Percentiles rank a stretch among this genome's conserved stretches.
These are phyloP conservation scores for Elachura formosa DNA, from an alignment of 2,113 vertebrate species.

Conservation along the genomic window DNA sequence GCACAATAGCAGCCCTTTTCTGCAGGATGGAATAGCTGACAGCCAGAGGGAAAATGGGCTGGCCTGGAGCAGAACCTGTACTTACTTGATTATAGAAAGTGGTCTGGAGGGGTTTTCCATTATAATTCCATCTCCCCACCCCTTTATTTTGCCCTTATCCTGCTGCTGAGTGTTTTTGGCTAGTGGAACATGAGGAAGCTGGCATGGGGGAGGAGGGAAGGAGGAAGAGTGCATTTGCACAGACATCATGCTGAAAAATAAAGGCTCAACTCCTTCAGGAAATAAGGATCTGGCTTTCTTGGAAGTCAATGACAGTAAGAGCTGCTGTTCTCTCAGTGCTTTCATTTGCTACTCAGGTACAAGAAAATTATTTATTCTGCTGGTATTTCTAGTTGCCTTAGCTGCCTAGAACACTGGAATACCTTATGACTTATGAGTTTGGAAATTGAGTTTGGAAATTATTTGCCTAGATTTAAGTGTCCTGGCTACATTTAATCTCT, in stretches of 20 bases:
- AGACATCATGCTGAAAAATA: neutral
- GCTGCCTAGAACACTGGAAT: neutral
- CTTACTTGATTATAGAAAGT: constrained; percentile 14
- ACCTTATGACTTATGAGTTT: neutral
- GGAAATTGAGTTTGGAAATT: constrained; percentile 9
- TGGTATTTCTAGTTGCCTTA: neutral
- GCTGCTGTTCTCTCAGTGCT: accelerated
- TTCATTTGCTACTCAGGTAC: neutral
- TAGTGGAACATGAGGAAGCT: neutral
- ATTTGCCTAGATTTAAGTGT: neutral
- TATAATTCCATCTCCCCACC: neutral
- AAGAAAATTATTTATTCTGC: neutral
- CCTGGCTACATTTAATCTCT: neutral
- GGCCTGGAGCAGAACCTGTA: constrained; percentile 34
- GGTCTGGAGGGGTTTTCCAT: neutral
- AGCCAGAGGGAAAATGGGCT: neutral
- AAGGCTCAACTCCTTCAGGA: neutral
- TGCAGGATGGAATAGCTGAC: neutral
- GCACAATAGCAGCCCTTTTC: constrained; percentile 49
- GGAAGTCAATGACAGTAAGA: neutral
- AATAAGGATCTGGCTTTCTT: neutral
- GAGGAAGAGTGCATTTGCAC: neutral
- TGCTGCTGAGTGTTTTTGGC: neutral
- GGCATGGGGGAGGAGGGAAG: neutral
- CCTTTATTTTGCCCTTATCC: neutral